phyloP scores from a whole-genome alignment of 1,140 invertebrate species.

The Geopemphigus sp. region DNA sequence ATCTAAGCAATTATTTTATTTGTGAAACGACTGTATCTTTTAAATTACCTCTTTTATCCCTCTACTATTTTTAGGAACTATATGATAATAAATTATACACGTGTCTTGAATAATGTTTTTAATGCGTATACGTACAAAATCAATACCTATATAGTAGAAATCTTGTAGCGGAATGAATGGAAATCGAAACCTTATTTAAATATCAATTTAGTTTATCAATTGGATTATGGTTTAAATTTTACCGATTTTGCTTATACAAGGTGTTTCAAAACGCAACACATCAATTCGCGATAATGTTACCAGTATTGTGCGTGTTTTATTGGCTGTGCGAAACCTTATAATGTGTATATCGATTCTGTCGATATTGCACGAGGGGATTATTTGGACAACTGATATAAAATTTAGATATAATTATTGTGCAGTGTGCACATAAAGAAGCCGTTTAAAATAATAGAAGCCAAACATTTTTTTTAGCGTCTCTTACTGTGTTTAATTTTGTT shows the following conservation, averaged over 20 bases:
- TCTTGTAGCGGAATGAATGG: background rate
- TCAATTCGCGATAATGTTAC: constrained; percentile 36
- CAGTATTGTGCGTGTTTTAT: constrained; percentile 41
- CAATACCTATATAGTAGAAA: background rate
- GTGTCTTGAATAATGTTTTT: constrained; percentile 15
- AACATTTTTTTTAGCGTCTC: constrained; percentile 21
- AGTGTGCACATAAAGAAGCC: constrained; percentile 30
- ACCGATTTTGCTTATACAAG: constrained; percentile 38
- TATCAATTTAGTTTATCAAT: constrained; percentile 40
- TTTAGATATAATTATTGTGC: constrained; percentile 42
- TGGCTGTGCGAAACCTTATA: constrained; percentile 33
- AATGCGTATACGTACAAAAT: constrained; percentile 1
- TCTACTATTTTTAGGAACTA: constrained; percentile 26
- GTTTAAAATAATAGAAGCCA: constrained; percentile 47
- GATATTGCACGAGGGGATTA: constrained; percentile 43
- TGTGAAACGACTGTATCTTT: constrained; percentile 13
- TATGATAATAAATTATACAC: constrained; percentile 21
- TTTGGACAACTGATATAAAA: constrained; percentile 34
- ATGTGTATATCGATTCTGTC: constrained; percentile 14
- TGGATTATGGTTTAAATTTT: constrained; percentile 32
- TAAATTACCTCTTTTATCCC: constrained; percentile 20
- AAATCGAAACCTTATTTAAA: constrained; percentile 35
- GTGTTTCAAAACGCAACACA: constrained; percentile 34
- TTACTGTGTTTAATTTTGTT: background rate
- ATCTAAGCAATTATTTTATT: constrained; percentile 34